Conservation (phyloP, 2,797 vertebrate genomes). For the Phataginus tricuspis region DNA sequence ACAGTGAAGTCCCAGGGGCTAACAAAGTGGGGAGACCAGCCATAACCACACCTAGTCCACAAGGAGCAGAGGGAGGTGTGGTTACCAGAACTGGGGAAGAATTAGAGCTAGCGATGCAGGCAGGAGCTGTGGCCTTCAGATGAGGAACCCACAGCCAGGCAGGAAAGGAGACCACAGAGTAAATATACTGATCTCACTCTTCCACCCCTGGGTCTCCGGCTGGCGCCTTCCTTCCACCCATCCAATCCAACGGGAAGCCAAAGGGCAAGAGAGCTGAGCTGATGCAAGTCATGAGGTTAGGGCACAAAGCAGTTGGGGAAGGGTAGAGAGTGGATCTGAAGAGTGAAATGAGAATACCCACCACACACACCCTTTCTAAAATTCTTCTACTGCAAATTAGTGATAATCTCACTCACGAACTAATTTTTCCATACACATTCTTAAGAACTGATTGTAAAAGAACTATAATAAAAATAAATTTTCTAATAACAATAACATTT, state of each 20-base stretch:
- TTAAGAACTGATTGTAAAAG: not conserved
- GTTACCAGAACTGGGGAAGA: not conserved
- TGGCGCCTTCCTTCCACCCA: not conserved
- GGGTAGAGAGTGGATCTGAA: not conserved
- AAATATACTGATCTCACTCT: not conserved
- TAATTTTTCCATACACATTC: not conserved
- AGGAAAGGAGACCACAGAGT: not conserved
- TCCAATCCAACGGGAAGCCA: not conserved
- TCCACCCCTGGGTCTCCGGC: not conserved
- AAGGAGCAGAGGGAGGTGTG: not conserved
- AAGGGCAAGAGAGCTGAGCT: not conserved
- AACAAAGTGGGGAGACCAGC: no score
- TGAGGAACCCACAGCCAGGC: not conserved
- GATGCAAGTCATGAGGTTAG: not conserved
- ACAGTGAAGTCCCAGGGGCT: not conserved
- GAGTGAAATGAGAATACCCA: not conserved
- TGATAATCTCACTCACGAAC: not conserved
- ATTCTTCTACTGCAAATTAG: not conserved
- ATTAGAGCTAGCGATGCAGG: not conserved
- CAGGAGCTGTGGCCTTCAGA: not conserved
- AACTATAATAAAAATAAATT: not conserved
- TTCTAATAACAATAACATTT: not conserved
- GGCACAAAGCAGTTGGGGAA: not conserved
- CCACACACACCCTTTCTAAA: not conserved
- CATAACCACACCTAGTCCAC: not conserved